Percentiles rank a stretch among this genome's conserved stretches.
These are phyloP conservation scores for Athalia cordata DNA, from an alignment of 2,888 invertebrate species.

Conservation along the genomic window DNA sequence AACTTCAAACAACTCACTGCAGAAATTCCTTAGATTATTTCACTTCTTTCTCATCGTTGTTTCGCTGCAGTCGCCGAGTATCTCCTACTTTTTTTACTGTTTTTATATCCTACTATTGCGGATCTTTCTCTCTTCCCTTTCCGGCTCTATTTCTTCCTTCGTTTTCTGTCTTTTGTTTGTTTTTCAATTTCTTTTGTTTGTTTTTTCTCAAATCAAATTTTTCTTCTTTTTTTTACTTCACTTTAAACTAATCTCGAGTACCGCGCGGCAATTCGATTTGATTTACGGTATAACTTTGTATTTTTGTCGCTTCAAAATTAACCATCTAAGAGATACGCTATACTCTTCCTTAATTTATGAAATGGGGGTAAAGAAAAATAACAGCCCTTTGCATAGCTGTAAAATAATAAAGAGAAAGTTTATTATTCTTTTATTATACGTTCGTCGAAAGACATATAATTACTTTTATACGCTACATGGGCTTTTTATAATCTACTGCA, in stretches of 20 bases:
- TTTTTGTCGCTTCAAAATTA: slow-evolving; percentile 5
- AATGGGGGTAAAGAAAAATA: background rate
- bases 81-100: no score
- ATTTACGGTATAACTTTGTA: slow-evolving; percentile 33
- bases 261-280: slow-evolving; percentile 12
- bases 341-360: background rate
- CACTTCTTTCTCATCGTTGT: no score
- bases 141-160: slow-evolving; percentile 32
- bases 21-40: slow-evolving; percentile 27
- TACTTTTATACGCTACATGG: no score
- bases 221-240: slow-evolving; percentile 40
- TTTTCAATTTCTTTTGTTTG: slow-evolving; percentile 9
- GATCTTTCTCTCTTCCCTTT: background rate
- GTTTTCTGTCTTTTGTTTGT: slow-evolving; percentile 19
- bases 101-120: background rate
- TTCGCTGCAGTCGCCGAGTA: no score
- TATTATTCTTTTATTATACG: background rate
- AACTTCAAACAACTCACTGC: slow-evolving; percentile 42
- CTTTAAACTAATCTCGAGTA: background rate
- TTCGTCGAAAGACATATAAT: background rate
- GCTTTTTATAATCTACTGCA: no score
- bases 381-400: background rate
- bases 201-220: slow-evolving; percentile 27
- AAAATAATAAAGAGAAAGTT: background rate
- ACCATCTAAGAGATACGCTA: background rate